phyloP scores from a whole-genome alignment of 1,140 invertebrate genomes.

The Lerema accius region DNA sequence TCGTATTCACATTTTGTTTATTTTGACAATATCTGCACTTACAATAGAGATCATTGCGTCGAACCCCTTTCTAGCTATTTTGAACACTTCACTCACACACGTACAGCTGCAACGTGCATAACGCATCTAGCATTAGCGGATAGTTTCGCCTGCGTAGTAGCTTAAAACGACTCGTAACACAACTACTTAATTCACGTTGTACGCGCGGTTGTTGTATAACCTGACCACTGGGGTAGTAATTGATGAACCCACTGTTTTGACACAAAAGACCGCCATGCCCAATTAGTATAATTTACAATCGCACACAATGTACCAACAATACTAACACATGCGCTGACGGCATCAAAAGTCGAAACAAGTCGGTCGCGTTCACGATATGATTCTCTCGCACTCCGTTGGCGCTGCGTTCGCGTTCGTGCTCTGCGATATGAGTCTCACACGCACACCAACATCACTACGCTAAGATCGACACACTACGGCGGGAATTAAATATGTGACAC shows the following conservation, averaged over 20 bases:
- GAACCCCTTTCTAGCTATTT: constrained; percentile 75
- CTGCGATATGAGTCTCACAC: constrained; percentile 54
- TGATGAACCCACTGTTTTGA: constrained; percentile 68
- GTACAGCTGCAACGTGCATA: constrained; percentile 70
- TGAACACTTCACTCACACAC: constrained; percentile 71
- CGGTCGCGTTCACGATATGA: constrained; percentile 76
- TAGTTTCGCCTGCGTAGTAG: constrained; percentile 58
- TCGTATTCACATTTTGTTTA: constrained; percentile 34
- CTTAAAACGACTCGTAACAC: constrained; percentile 53
- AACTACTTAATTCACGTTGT: constrained; percentile 56
- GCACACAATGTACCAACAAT: constrained; percentile 58
- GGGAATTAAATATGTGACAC: constrained; percentile 51
- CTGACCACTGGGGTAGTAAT: constrained; percentile 59
- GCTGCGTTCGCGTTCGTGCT: constrained; percentile 71
- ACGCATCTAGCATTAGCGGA: constrained; percentile 59
- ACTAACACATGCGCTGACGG: constrained; percentile 70
- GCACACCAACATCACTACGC: constrained; percentile 50
- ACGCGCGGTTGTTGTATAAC: constrained; percentile 61
- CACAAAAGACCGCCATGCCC: constrained; percentile 70
- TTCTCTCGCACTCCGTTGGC: constrained; percentile 65
- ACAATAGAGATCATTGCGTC: constrained; percentile 70
- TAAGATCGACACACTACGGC: constrained; percentile 41
- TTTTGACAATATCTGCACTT: constrained; percentile 58
- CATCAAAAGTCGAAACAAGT: constrained; percentile 73
- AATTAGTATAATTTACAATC: constrained; percentile 81